phyloP scores from a whole-genome alignment of 2,888 invertebrate genomes.

The Apantesis nais region DNA sequence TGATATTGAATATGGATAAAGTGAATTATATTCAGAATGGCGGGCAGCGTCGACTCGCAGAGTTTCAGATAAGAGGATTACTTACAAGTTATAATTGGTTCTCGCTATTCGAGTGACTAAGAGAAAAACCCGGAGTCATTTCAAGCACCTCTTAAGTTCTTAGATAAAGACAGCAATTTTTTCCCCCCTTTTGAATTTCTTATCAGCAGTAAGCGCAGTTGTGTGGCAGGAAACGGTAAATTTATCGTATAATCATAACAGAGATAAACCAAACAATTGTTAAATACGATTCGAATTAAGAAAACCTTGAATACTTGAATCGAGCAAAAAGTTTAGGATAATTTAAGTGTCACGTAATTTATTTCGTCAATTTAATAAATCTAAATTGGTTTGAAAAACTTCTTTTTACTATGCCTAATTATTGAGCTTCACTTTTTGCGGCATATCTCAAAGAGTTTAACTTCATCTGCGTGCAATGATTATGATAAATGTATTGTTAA shows the following conservation, averaged over 20 bases:
- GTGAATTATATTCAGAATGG: conserved; percentile 81
- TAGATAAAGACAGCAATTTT: conserved; percentile 64
- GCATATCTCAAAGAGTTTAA: too few relatives aligned
- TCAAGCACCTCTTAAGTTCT: conserved; percentile 63
- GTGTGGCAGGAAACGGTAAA: conserved; percentile 24
- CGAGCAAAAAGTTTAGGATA: background rate
- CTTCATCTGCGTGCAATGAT: too few relatives aligned
- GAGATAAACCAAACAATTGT: conserved; percentile 32
- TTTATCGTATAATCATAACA: conserved; percentile 30
- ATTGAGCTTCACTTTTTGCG: too few relatives aligned
- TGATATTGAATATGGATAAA: conserved; percentile 85
- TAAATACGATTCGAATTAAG: conserved; percentile 7
- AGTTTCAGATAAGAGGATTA: conserved; percentile 80
- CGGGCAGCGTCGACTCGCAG: conserved; percentile 74
- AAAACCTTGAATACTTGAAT: background rate
- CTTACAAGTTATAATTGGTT: conserved; percentile 84
- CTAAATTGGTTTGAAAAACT: background rate
- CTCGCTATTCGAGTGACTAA: conserved; percentile 75
- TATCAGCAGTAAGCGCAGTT: conserved; percentile 37
- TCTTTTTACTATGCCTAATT: too few relatives aligned
- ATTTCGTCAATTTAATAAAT: too few relatives aligned
- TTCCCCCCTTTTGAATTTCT: conserved; percentile 37
- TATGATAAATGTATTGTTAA: too few relatives aligned
- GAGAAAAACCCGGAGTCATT: conserved; percentile 70
- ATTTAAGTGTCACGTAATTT: background rate